Base-by-base conservation (phyloP, 2,113 vertebrate genomes). In the Polypterus senegalus region DNA sequence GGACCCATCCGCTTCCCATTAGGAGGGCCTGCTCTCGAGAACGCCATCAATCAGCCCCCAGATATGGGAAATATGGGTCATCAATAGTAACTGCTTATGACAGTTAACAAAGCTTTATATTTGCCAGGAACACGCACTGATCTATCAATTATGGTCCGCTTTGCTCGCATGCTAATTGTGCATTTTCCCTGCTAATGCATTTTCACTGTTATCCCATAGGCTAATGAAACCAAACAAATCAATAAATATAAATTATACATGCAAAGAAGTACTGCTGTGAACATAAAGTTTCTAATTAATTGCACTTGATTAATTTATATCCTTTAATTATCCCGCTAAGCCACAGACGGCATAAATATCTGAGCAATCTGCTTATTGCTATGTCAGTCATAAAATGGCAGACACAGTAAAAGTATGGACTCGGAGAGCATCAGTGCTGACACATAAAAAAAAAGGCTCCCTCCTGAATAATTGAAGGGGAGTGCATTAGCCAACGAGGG, bases 221-320 rank as follows among this genome's bases (percentile, higher is more conserved):
- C 92, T 97, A 97, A 97, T 93, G 94, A 97, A 97, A 93, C 90
- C 87, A 84, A 88, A 88, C 88, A 93, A 97, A 98, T 98, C 96
- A 93, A 98, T 98, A 98, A 93, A 93, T 97, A 97, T 98, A 98
- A 97, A 98, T 97, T 97, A 98, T 97, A 97, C 92, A 98, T 97
- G 92, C 93, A 96, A 94, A 94, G 92, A 91, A 93, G 91, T 92
- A 97, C 92, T 91, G 90, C 93, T 88, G 89, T 71, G 87, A 92
- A 94, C 95, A 97, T 97, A 98, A 98, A 97, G 89, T 87, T 90
- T 95, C 92, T 98, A 97, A 97, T 98, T 97, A 98, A 98, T 97
- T 97, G 96, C 86, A 87, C 88, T 94, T 97, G 94, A 98, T 98
- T 97, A 94, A 97, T 98, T 98, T 97, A 97, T 98, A 94, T 93